Base-by-base conservation (phyloP, 2,797 vertebrate species). In the Eulemur albifrons region DNA sequence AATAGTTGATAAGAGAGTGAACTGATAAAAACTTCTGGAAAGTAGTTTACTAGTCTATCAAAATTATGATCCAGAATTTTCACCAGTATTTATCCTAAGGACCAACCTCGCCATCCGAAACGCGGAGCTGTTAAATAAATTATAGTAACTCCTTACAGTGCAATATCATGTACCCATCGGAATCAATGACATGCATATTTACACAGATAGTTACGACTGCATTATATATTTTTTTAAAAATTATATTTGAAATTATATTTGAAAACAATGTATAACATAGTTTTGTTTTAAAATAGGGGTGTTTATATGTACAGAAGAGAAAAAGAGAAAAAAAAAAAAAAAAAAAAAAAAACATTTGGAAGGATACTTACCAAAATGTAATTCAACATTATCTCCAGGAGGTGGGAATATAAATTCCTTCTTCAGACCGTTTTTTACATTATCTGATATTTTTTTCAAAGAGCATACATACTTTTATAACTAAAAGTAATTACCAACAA, bases 401-500 rank as follows among this genome's bases (percentile, higher is more conserved):
- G 25, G 23, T 57, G 8, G 23, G 10, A 76, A 59, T 50, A 63
- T 75, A 61, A 38, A 50, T 85, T 72, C 5, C 52, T 84, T 94
- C 20, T 92, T 65, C 43, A 90, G 23, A 70, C 6, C 15, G 18
- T 81, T 52, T 75, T 88, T 90, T 35, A 21, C 38, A 72, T 70
- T 70, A 86, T 57, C 2, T 94, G 40, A 40, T 14, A 63, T 90
- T 75, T 72, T 77, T 63, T 59, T 20, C 10, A 89, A 93, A 59
- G 7, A 67, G 7, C 30, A 83, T 21, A 18, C 45, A 45, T 86
- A 57, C 35, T 72, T 96, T 75, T 76, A 88, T 27, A 93, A 79
- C 90, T 88, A 81, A 93, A 93, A 80, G 30, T 61, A 65, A 82
- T 70, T 48, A 88, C 77, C 20, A 85, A 65, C 35, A 95, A 63